A percentile compares a stretch with the other conserved stretches of the same genome.
phyloP scores from a whole-genome alignment of 2,888 invertebrate genomes.

The Oscheius sp. region DNA sequence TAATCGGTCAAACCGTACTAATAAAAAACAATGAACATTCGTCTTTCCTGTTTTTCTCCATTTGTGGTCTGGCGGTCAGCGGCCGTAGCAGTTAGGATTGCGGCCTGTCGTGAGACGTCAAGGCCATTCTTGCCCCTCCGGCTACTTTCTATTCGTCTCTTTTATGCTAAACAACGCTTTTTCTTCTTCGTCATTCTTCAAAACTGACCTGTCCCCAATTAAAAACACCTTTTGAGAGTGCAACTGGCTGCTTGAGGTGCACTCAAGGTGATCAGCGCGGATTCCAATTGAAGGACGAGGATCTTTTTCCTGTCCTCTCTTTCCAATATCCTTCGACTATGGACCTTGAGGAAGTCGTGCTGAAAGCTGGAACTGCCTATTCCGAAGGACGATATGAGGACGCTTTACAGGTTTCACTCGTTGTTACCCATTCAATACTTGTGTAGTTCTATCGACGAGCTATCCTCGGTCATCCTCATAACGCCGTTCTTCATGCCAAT shows the following conservation, averaged over 20 bases:
- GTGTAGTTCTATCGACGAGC: conserved; percentile 38
- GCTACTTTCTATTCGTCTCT: conserved; percentile 5
- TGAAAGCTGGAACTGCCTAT: conserved; percentile 46
- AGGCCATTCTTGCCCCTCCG: conserved; percentile 25
- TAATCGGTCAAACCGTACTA: conserved; percentile 19
- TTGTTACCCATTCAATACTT: background rate
- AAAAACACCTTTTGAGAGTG: background rate
- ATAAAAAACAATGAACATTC: background rate
- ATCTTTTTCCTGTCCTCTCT: conserved; percentile 4
- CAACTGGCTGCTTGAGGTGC: conserved; percentile 13
- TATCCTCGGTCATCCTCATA: conserved; percentile 40
- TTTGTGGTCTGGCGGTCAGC: conserved; percentile 8
- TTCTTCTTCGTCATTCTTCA: background rate
- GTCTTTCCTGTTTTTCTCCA: background rate
- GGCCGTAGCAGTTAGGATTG: conserved; percentile 1
- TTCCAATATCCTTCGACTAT: background rate
- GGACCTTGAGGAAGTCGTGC: conserved; percentile 33
- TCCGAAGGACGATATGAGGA: conserved; percentile 47
- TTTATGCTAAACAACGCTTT: conserved; percentile 12
- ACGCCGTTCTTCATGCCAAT: conserved; percentile 54
- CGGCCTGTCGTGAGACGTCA: conserved; percentile 26
- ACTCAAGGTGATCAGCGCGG: conserved; percentile 34
- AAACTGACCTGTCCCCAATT: too few species aligned
- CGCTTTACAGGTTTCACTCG: conserved; percentile 14
- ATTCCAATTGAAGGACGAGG: conserved; percentile 25